phyloP scores from a whole-genome alignment of 1,140 invertebrate genomes.

The Calosoma granatense region DNA sequence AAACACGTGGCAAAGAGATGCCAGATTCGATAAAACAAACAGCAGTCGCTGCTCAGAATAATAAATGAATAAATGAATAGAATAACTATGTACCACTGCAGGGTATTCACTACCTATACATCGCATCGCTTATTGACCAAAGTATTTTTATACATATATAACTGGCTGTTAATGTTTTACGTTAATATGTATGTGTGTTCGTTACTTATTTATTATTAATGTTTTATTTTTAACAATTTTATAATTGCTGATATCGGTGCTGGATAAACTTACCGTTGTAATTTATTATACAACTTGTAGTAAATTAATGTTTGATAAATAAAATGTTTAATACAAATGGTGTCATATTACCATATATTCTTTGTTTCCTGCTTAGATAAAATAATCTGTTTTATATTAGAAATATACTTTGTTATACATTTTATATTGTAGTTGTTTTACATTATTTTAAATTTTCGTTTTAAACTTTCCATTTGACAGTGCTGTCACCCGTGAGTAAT shows the following conservation, averaged over 20 bases:
- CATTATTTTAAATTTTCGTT: too few species aligned
- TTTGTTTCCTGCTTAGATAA: too few species aligned
- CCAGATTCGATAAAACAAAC: slow-evolving; percentile 32
- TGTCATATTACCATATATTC: too few species aligned
- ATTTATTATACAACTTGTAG: not conserved
- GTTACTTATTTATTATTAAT: not conserved
- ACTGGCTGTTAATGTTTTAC: not conserved
- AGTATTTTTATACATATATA: not conserved
- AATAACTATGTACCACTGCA: not conserved
- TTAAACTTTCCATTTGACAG: too few species aligned
- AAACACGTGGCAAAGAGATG: slow-evolving; percentile 64
- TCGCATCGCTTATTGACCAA: slow-evolving; percentile 1
- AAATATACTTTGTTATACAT: too few species aligned
- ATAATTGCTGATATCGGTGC: not conserved
- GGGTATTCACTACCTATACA: not conserved
- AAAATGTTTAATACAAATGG: too few species aligned
- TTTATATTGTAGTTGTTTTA: too few species aligned
- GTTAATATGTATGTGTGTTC: not conserved
- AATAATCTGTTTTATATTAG: too few species aligned
- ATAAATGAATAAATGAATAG: not conserved
- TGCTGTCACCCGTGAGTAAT: not conserved
- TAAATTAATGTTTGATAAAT: not conserved
- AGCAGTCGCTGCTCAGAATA: not conserved
- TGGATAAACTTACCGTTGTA: not conserved
- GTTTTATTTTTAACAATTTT: not conserved